Evolutionary conservation across 2,888 invertebrate genomes (phyloP), one percentile per base, ranked within the genome.

Genomic region (Pocota personata): DNA sequence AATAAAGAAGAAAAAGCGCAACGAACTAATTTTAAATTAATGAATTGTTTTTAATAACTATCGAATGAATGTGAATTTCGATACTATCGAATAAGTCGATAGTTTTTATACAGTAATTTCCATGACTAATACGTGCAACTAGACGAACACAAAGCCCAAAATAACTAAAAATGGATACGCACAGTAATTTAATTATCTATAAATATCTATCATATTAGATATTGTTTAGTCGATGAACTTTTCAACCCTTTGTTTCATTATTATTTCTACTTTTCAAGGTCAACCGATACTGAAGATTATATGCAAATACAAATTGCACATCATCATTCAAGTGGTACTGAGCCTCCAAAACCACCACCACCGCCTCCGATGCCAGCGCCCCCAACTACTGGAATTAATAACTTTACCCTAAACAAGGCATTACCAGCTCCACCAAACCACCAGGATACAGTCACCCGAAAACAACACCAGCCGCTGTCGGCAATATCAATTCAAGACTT

Each of bases 401-500:
- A 88, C 79, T 88, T 88, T 21, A 88, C 89, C 12, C 88, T 88
- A 7, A 89, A 88, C 32, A 90, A 89, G 78, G 80, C 88, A 5
- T 64, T 69, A n/a, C 82, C 92, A 91, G 21, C 92, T 91, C 92
- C 91, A 24, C 88, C 90, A 77, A 89, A 88, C 52, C 90, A 90
- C 87, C 91, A 91, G 88, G 93, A 93, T 80, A 89, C 92, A 21
- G 93, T 93, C 43, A 92, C 92, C 19, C 92, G 94, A 52, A 94
- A 94, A 88, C 93, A 93, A 69, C 94, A 94, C 86, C 97, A 97
- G 90, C 97, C 97, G 0, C 93, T 97, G n/a, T 96, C 97, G 0
- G 95, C 97, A 67, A 97, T 97, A 91, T 97, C 97, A 91, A 96
- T 96, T 90, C 97, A 97, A 88, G 97, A 98, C 90, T 94, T 98